These are phyloP conservation scores for Ceyx melanurus DNA, from an alignment of 2,113 vertebrate genomes.

Conservation along the genomic window DNA sequence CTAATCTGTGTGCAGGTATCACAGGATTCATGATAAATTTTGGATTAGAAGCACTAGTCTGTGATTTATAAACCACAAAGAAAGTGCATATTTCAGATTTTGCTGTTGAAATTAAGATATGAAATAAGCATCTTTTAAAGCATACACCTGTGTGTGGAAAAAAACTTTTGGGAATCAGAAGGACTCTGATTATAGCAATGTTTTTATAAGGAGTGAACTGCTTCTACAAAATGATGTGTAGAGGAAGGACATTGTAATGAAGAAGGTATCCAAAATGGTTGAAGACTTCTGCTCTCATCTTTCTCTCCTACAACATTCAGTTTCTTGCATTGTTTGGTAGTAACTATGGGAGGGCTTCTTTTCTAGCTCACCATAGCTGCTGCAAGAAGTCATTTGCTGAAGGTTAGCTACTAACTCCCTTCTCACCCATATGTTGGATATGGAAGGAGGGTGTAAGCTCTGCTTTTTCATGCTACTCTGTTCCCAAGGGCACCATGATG, in stretches of 20 bases:
- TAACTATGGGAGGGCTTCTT: background rate
- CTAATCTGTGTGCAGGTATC: background rate
- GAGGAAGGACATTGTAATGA: background rate
- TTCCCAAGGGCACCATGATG: background rate
- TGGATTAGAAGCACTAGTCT: background rate
- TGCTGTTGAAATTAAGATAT: background rate
- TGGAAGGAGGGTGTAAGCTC: background rate
- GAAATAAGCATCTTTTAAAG: background rate
- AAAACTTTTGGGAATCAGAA: background rate
- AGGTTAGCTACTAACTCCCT: background rate
- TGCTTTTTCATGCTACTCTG: background rate
- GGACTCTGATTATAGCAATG: background rate
- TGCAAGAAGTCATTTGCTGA: background rate
- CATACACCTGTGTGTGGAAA: background rate
- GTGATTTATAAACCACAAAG: background rate
- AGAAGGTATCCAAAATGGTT: background rate
- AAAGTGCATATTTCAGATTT: background rate
- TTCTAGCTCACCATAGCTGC: background rate
- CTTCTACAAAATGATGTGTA: background rate
- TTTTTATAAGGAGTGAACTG: background rate
- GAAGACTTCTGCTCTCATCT: background rate
- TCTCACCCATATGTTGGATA: background rate
- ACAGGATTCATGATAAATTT: background rate
- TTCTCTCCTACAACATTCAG: background rate
- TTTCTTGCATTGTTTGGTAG: background rate